These are phyloP conservation scores for Eurystomus glaucurus DNA, from an alignment of 2,797 vertebrate species.

Conservation along the genomic window DNA sequence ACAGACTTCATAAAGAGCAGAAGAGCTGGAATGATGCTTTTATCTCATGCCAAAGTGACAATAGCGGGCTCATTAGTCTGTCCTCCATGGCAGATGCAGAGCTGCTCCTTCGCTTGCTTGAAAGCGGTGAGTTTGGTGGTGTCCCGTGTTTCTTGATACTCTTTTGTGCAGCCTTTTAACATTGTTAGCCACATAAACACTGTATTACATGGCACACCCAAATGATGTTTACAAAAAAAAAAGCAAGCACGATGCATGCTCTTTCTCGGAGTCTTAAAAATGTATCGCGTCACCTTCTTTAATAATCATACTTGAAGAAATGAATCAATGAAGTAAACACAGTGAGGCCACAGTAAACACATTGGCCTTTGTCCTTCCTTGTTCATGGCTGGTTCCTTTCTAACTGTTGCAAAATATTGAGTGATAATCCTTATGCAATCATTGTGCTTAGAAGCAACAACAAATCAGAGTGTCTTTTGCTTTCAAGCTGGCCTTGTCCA, in stretches of 20 bases:
- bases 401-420: not conserved
- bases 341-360: not conserved
- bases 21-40: slow-evolving; percentile 89
- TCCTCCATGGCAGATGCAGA: slow-evolving; percentile 90
- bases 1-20: slow-evolving; percentile 82
- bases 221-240: not conserved
- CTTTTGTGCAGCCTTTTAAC: not conserved
- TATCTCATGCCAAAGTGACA: slow-evolving; percentile 81
- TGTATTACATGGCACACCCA: rapidly evolving
- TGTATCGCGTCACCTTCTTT: not conserved
- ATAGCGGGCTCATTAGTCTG: slow-evolving; percentile 86
- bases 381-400: not conserved
- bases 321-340: rapidly evolving
- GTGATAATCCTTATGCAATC: not conserved
- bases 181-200: not conserved
- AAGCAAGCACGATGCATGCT: not conserved
- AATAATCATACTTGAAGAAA: not conserved
- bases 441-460: not conserved
- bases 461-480: not conserved
- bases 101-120: slow-evolving; percentile 85
- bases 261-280: not conserved
- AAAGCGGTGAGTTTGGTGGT: slow-evolving; percentile 84
- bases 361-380: not conserved
- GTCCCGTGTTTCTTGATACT: not conserved
- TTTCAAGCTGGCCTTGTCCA: not conserved